Base-by-base conservation (phyloP, 2,888 invertebrate species). In the Gymnoscelis rufifasciata region DNA sequence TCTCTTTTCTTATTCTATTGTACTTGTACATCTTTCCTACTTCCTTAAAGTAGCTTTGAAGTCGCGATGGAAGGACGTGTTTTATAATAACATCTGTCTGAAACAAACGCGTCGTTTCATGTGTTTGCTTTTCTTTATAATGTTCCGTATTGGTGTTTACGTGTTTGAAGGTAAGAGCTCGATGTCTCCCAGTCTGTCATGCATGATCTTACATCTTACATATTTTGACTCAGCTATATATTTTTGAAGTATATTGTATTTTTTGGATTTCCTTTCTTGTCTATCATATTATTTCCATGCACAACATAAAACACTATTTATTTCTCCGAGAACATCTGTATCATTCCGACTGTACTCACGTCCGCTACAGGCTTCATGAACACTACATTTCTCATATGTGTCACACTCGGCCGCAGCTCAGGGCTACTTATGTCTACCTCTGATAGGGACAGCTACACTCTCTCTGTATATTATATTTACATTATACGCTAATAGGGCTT, bases 31-130 rank as follows among this genome's bases (percentile, higher is more conserved):
- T 71, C 70, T 69, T 69, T 75, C 66, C 67, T 71, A 61, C 73
- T 78, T 71, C 69, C 77, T 60, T 66, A 67, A 61, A 57, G 74
- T 86, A 86, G 86, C 75, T 86, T n/a, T 81, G 78, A 67, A 76
- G 78, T 81, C 64, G 66, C 59, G 52, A 74, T 84, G 83, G 73
- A 84, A 78, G 65, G 78, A 81, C 67, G 84, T 73, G 80, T 77
- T 76, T 73, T 59, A 56, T 36, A 36, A 49, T 11, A 52, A 44
- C 44, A 41, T 50, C 47, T 54, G 49, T 38, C 5, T 38, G 52
- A 35, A 57, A 49, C 57, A 69, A 77, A 80, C 80, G 76, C 83
- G 64, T 86, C 79, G 78, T 79, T 86, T 66, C 83, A 83, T 75
- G 49, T 55, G 51, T 55, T 70, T 67, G 62, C 66, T 75, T 67